Evolutionary conservation across 2,113 vertebrate genomes (phyloP).

Genomic region (Bothrops jararaca): DNA sequence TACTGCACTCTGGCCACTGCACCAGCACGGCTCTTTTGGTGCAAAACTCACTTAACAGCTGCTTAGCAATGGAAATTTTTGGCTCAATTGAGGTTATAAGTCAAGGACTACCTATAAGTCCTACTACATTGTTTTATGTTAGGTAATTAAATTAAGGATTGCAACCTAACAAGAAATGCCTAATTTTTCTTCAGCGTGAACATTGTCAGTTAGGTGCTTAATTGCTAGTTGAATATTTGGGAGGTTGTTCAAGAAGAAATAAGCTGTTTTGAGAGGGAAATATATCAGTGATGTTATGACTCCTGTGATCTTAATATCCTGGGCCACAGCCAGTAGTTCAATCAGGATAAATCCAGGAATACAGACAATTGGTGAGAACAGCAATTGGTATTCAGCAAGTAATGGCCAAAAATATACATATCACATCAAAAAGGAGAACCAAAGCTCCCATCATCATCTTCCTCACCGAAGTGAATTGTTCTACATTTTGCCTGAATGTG

Average conservation of each 20-base stretch:
- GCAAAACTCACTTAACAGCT: neutral
- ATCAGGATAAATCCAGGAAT: neutral
- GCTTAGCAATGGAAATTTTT: neutral
- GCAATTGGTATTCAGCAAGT: neutral
- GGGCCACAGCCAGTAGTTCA: neutral
- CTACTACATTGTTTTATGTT: neutral
- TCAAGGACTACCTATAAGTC: neutral
- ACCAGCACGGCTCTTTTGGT: neutral
- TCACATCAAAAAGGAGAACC: neutral
- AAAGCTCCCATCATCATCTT: neutral
- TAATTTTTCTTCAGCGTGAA: neutral
- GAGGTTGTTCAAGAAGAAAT: neutral
- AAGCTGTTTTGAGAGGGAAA: neutral
- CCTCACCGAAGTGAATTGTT: neutral
- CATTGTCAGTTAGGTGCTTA: neutral
- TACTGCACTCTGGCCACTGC: neutral
- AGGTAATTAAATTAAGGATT: neutral
- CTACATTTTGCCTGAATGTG: neutral
- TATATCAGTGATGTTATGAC: neutral
- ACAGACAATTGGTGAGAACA: no score
- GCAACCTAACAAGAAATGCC: neutral
- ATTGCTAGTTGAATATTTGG: neutral
- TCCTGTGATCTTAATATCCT: neutral
- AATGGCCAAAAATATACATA: neutral
- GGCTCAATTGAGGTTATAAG: neutral